Conservation (phyloP, 1,140 invertebrate species). For the Hesperophylax magnus region DNA sequence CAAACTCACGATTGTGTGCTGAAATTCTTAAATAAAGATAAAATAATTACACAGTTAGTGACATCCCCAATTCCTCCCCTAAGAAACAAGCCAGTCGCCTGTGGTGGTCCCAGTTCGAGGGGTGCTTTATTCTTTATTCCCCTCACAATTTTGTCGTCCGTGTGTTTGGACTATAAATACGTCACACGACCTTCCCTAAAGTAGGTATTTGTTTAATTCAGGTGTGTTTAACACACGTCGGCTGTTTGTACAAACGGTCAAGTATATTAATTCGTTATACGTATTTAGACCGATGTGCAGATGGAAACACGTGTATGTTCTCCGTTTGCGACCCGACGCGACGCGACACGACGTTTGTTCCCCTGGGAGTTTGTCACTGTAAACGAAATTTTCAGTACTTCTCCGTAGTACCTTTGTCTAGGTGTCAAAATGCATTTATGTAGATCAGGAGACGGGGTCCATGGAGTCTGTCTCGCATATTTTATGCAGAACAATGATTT, state of each 20-base stretch:
- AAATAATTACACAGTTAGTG: no score
- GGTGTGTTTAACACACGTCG: background rate
- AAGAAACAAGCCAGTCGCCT: no score
- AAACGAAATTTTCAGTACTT: background rate
- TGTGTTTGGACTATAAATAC: background rate
- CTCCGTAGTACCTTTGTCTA: background rate
- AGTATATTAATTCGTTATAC: conserved; percentile 1
- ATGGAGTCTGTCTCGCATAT: no score
- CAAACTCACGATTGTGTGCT: no score
- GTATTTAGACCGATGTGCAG: background rate
- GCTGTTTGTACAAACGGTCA: background rate
- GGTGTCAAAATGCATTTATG: background rate
- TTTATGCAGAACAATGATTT: no score
- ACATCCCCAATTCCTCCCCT: no score
- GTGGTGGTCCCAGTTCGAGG: no score
- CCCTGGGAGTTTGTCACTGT: background rate
- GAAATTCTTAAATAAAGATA: no score
- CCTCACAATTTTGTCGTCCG: background rate
- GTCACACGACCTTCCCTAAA: conserved; percentile 4
- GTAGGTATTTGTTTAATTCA: conserved; percentile 24
- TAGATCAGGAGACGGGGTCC: background rate
- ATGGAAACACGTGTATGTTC: background rate
- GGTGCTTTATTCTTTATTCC: background rate
- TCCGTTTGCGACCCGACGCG: no score
- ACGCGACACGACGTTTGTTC: background rate